Conservation (phyloP, 23 tunicate genomes). For the Trididemnum clinides region DNA sequence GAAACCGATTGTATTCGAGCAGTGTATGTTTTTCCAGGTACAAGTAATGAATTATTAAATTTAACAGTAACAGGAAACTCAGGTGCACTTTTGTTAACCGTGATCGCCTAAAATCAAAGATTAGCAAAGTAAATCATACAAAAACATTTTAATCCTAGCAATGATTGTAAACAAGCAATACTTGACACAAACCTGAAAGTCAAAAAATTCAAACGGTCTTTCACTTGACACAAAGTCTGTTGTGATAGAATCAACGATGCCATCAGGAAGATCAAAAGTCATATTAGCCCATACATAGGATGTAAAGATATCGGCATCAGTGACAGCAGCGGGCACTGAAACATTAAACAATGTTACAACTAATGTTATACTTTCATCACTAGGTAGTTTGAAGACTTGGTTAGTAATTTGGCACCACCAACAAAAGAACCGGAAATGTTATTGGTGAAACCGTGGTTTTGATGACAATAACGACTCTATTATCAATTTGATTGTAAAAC, state of each 20-base stretch:
- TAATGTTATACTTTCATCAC: too few relatives aligned
- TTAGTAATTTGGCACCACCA: too few relatives aligned
- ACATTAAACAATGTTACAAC: not conserved
- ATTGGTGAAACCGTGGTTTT: too few relatives aligned
- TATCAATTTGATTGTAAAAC: too few relatives aligned
- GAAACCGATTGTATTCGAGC: constrained; percentile 36
- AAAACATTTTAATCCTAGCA: too few relatives aligned
- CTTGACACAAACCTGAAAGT: not conserved
- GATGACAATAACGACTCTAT: too few relatives aligned
- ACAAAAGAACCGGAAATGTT: too few relatives aligned
- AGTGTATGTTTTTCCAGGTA: constrained; percentile 3
- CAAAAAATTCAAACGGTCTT: not conserved
- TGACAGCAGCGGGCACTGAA: constrained; percentile 24
- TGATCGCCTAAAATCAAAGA: too few relatives aligned
- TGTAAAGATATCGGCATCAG: constrained; percentile 4
- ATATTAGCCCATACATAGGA: not conserved
- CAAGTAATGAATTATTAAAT: not conserved
- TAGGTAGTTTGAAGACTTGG: too few relatives aligned
- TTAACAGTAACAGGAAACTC: not conserved
- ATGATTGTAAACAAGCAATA: too few relatives aligned
- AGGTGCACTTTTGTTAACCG: too few relatives aligned
- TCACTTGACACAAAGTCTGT: not conserved
- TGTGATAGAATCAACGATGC: not conserved
- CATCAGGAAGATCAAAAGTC: not conserved
- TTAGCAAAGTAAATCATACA: too few relatives aligned